Conservation (phyloP, 2,797 vertebrate genomes). For the Acanthurus leucopareius region DNA sequence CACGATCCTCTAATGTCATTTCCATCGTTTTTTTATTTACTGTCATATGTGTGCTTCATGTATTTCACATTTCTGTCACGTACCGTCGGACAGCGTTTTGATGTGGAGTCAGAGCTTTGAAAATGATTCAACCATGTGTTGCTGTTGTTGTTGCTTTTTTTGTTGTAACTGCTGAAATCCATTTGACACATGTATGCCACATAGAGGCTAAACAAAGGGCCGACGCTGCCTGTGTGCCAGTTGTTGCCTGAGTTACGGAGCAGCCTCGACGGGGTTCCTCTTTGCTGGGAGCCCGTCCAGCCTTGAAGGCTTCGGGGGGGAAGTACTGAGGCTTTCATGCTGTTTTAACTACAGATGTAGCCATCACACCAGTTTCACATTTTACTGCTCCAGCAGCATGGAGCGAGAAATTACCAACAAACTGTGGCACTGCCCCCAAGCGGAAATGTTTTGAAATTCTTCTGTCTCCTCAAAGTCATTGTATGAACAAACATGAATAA, state of each 20-base stretch:
- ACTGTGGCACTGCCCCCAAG: slow-evolving; percentile 33
- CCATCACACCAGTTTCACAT: slow-evolving; percentile 49
- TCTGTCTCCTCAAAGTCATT: slow-evolving; percentile 9
- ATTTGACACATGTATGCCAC: slow-evolving; percentile 54
- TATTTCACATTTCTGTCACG: slow-evolving; percentile 23
- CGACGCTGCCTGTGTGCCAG: slow-evolving; percentile 55
- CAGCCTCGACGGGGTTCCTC: slow-evolving; percentile 49
- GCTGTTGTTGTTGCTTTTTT: slow-evolving; percentile 46
- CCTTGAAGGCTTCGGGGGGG: slow-evolving; percentile 44
- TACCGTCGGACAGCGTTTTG: slow-evolving; percentile 24
- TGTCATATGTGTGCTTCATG: slow-evolving; percentile 5
- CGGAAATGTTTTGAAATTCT: slow-evolving; percentile 42
- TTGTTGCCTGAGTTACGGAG: slow-evolving; percentile 55
- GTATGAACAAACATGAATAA: slow-evolving; percentile 4
- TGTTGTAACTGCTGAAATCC: slow-evolving; percentile 45
- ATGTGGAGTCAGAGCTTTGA: slow-evolving; percentile 44
- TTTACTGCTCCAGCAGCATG: slow-evolving; percentile 42
- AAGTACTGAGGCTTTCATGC: slow-evolving; percentile 56
- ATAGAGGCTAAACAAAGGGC: slow-evolving; percentile 32
- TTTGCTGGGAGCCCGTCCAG: slow-evolving; percentile 37
- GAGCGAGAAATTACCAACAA: slow-evolving; percentile 24
- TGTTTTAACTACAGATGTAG: slow-evolving; percentile 68
- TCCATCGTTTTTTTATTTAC: slow-evolving; percentile 10
- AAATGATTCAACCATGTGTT: slow-evolving; percentile 49
- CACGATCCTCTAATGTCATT: not conserved